phyloP scores from a whole-genome alignment of 2,113 vertebrate genomes.

The Globicephala melas region DNA sequence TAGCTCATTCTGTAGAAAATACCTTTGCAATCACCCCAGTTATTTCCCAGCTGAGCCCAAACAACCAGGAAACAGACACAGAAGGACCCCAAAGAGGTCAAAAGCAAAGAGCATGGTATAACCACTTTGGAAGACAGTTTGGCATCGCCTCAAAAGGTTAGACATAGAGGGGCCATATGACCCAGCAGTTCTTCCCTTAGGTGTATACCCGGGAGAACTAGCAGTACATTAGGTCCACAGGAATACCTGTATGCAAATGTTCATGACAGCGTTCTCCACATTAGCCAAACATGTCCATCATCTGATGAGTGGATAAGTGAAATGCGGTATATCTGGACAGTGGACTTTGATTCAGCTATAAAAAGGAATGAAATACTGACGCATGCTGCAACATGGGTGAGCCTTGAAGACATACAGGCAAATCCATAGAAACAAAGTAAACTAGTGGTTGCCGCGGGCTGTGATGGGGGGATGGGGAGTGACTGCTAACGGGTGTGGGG shows the following conservation, averaged over 20 bases:
- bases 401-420: not conserved
- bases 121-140: not conserved
- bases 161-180: not conserved
- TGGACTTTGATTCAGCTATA: not conserved
- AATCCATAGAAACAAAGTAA: not conserved
- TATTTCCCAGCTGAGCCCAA: not conserved
- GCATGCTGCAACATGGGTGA: not conserved
- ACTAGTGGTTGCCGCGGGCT: not conserved
- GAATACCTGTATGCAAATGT: not conserved
- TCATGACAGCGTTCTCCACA: not conserved
- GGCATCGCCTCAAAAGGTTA: not conserved
- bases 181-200: not conserved
- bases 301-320: not conserved
- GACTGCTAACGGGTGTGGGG: not conserved
- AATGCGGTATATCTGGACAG: not conserved
- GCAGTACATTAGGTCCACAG: not conserved
- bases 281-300: not conserved
- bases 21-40: not conserved
- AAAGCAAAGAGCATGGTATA: not conserved
- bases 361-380: not conserved
- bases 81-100: not conserved
- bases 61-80: not conserved
- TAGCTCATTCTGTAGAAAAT: not conserved
- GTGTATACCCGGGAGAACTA: not conserved
- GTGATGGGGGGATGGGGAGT: not conserved